Base-by-base conservation (phyloP, 2,797 vertebrate genomes). In the Arrhamphus sclerolepis region DNA sequence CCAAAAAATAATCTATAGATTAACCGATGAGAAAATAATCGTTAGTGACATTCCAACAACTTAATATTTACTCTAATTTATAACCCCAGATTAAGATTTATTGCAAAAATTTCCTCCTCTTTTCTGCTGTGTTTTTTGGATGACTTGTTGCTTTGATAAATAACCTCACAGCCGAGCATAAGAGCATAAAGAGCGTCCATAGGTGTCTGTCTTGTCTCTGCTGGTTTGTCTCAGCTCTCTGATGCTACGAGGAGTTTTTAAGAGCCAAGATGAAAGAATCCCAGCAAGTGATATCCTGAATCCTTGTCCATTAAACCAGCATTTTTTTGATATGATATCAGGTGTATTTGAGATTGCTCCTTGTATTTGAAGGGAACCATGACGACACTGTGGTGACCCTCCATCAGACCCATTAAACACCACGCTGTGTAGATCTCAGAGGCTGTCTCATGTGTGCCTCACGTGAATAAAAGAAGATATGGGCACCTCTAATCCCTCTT, bases 281-380 rank as follows among this genome's bases (percentile, higher is more conserved):
- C 22, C 58, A 62, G 64, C 39, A 31, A 44, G 72, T 16, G n/a
- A 38, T 86, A 84, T 87, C 82, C 61, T 10, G 24, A 8, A 50
- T 40, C 60, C 71, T 51, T 70, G 55, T 72, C 70, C 80, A 85
- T 89, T 87, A 78, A 83, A 85, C 17, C 56, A 58, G 13, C 44
- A 20, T 24, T 50, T 34, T 65, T 65, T 76, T 75, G 82, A 88
- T 87, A 86, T 41, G 56, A 59, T 91, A 90, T 90, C 87, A 87
- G 84, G 78, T 83, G 80, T 76, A 72, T 75, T 72, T 62, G 59
- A 89, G 67, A 86, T 85, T 78, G 44, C 40, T 46, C 49, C 66
- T 41, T 58, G 70, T 72, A 60, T 64, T 75, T 68, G 49, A 71
- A 44, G 70, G 70, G 70, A 65, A 73, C 69, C 65, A 58, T 2